Percentiles rank a stretch among this genome's conserved stretches.
phyloP scores from a whole-genome alignment of 2,797 vertebrate species.

The Leptatherina wallacei region DNA sequence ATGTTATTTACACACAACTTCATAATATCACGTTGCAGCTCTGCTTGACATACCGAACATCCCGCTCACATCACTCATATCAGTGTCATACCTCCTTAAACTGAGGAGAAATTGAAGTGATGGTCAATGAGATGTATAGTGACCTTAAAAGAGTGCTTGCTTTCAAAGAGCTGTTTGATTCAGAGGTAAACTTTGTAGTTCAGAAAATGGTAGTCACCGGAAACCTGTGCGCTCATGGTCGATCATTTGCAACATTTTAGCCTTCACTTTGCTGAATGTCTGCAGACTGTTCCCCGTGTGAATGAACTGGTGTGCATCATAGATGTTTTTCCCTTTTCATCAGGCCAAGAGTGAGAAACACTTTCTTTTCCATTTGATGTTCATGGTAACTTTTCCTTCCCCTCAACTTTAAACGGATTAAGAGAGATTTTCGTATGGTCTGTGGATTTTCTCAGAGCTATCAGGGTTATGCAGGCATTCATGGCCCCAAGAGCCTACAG shows the following conservation, averaged over 20 bases:
- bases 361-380: neutral
- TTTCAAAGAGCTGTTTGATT: conserved; percentile 28
- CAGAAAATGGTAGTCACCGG: conserved; percentile 1
- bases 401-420: conserved; percentile 23
- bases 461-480: neutral
- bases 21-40: conserved; percentile 4
- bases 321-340: conserved; percentile 1
- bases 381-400: neutral
- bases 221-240: conserved; percentile 3
- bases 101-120: conserved; percentile 12
- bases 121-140: conserved; percentile 15
- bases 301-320: conserved; percentile 10
- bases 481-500: neutral
- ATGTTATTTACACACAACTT: neutral
- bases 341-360: neutral
- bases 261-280: neutral
- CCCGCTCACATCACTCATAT: conserved; percentile 25
- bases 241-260: conserved; percentile 18
- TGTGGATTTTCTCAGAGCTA: conserved; percentile 9
- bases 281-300: conserved; percentile 2
- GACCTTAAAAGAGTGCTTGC: conserved; percentile 1
- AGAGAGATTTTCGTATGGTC: neutral
- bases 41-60: conserved; percentile 6
- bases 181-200: conserved; percentile 1
- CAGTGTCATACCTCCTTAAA: conserved; percentile 14